These are phyloP conservation scores for Dreissena polymorpha DNA, from an alignment of 1,140 invertebrate species.

Conservation along the genomic window DNA sequence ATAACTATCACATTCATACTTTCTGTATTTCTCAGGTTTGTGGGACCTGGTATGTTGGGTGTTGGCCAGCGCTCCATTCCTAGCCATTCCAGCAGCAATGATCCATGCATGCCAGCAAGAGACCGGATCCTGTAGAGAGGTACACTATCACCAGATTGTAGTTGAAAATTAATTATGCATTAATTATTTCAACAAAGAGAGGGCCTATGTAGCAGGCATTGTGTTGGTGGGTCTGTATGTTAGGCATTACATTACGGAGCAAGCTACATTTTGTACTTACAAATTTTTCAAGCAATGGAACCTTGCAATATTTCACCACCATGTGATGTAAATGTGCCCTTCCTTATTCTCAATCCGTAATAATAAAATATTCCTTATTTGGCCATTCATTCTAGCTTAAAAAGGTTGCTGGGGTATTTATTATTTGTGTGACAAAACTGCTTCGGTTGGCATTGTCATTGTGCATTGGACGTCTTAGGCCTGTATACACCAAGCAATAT, in stretches of 20 bases:
- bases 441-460: too few species aligned
- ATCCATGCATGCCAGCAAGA: conserved; percentile 51
- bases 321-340: too few species aligned
- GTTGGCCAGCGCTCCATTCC: conserved; percentile 45
- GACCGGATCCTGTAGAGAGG: conserved; percentile 41
- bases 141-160: neutral
- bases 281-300: too few species aligned
- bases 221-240: neutral
- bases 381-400: too few species aligned
- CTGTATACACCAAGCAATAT: too few species aligned
- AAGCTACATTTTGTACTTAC: neutral
- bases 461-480: too few species aligned
- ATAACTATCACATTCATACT: too few species aligned
- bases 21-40: neutral
- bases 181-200: neutral
- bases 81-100: conserved; percentile 50
- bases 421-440: too few species aligned
- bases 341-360: too few species aligned
- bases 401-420: too few species aligned
- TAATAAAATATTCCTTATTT: too few species aligned
- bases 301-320: too few species aligned
- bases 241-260: neutral
- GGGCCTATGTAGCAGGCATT: neutral
- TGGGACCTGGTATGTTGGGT: conserved; percentile 53
- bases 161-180: neutral